A percentile compares a stretch with the other conserved stretches of the same genome.
phyloP scores from a whole-genome alignment of 2,797 vertebrate genomes.

The Cynopterus sphinx region DNA sequence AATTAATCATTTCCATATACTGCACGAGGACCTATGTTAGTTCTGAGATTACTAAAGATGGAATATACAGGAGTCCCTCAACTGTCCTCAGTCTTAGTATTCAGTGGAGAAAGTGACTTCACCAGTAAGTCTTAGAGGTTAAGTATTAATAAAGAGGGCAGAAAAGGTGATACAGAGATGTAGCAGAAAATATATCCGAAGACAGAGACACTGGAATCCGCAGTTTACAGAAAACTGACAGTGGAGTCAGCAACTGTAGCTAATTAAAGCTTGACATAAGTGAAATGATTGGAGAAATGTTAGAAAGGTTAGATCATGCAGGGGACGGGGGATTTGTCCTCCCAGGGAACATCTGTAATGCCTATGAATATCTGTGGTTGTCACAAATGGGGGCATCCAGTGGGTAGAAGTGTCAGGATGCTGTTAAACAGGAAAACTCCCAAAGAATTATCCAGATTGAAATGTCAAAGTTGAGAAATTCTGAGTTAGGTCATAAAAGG shows the following conservation, averaged over 20 bases:
- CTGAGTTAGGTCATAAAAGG: not conserved
- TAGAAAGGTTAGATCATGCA: not conserved
- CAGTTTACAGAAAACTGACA: conserved; percentile 7
- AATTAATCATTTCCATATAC: not conserved
- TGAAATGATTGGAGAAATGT: not conserved
- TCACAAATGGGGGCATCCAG: not conserved
- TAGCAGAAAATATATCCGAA: not conserved
- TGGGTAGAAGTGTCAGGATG: not conserved
- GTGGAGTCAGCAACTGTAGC: not conserved
- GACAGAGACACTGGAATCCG: not conserved
- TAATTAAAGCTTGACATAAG: not conserved
- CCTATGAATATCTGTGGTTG: not conserved
- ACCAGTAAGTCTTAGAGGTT: not conserved
- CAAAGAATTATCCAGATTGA: not conserved
- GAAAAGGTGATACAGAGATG: not conserved
- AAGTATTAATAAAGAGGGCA: not conserved
- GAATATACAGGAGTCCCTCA: not conserved
- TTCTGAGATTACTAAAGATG: not conserved
- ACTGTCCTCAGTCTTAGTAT: not conserved
- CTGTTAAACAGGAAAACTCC: not conserved
- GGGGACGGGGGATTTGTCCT: not conserved
- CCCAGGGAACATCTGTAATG: not conserved
- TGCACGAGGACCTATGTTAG: not conserved
- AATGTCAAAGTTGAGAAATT: not conserved
- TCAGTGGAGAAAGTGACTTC: not conserved